These are phyloP conservation scores for Xanthia togata DNA, from an alignment of 2,888 invertebrate genomes.

Conservation along the genomic window DNA sequence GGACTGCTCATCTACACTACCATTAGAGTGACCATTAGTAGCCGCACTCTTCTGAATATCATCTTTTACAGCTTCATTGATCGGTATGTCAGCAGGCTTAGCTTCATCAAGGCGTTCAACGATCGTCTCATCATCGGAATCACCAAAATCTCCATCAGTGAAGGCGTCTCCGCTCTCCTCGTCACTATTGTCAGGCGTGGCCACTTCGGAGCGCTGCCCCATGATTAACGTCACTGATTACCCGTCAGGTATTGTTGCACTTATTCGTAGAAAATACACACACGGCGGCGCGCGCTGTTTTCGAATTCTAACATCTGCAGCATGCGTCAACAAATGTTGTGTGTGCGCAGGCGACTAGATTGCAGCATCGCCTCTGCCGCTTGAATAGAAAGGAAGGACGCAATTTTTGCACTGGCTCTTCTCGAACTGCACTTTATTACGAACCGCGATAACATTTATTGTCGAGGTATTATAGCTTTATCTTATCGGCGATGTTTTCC, in stretches of 20 bases:
- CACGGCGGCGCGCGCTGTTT: constrained; percentile 73
- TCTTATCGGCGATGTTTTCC: constrained; percentile 85
- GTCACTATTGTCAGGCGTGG: constrained; percentile 84
- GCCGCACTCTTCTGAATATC: constrained; percentile 69
- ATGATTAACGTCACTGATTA: constrained; percentile 75
- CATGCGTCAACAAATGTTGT: constrained; percentile 72
- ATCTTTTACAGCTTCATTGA: constrained; percentile 83
- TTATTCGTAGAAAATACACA: constrained; percentile 76
- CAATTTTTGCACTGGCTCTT: constrained; percentile 76
- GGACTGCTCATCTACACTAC: constrained; percentile 63
- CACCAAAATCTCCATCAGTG: constrained; percentile 87
- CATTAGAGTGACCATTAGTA: constrained; percentile 68
- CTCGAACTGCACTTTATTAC: constrained; percentile 75
- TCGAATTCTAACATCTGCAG: constrained; percentile 77
- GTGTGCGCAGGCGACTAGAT: constrained; percentile 66
- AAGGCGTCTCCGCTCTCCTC: constrained; percentile 86
- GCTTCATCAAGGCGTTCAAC: constrained; percentile 72
- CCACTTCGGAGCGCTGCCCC: constrained; percentile 80
- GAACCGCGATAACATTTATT: constrained; percentile 78
- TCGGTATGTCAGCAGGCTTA: constrained; percentile 71
- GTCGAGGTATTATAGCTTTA: constrained; percentile 73
- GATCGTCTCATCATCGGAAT: constrained; percentile 82
- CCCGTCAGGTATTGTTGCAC: constrained; percentile 69
- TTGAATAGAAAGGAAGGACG: constrained; percentile 81
- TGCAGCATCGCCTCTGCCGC: constrained; percentile 70